Evolutionary conservation across 2,113 vertebrate genomes (phyloP).

Genomic region (Pagrus major): DNA sequence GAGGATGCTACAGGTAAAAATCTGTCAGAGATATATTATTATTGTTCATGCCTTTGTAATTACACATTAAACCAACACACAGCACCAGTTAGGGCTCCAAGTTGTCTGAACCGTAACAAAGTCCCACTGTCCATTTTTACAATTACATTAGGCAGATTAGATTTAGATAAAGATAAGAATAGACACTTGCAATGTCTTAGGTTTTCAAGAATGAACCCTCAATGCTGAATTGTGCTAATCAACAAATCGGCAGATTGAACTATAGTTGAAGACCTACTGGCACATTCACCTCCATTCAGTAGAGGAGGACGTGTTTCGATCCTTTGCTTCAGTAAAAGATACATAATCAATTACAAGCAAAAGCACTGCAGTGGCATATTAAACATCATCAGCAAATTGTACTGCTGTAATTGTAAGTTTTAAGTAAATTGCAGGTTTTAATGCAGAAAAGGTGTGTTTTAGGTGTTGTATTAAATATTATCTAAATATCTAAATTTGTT

Average conservation of each 20-base stretch:
- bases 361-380: too few relatives aligned
- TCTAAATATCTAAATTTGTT: too few relatives aligned
- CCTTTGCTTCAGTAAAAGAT: too few relatives aligned
- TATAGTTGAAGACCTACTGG: not conserved
- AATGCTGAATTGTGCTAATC: not conserved
- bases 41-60: not conserved
- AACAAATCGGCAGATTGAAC: not conserved
- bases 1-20: not conserved
- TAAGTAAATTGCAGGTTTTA: too few relatives aligned
- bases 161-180: not conserved
- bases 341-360: too few relatives aligned
- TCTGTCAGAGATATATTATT: not conserved
- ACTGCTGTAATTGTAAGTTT: not conserved
- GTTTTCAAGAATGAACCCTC: not conserved
- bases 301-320: not conserved
- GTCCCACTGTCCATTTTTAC: not conserved
- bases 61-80: not conserved
- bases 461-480: too few relatives aligned
- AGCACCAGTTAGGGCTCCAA: not conserved
- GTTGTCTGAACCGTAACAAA: not conserved
- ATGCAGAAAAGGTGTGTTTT: too few relatives aligned
- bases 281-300: not conserved
- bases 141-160: not conserved
- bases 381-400: not conserved
- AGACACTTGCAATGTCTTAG: not conserved